These are phyloP conservation scores for Eretmochelys imbricata DNA, from an alignment of 2,113 vertebrate species.

Conservation along the genomic window DNA sequence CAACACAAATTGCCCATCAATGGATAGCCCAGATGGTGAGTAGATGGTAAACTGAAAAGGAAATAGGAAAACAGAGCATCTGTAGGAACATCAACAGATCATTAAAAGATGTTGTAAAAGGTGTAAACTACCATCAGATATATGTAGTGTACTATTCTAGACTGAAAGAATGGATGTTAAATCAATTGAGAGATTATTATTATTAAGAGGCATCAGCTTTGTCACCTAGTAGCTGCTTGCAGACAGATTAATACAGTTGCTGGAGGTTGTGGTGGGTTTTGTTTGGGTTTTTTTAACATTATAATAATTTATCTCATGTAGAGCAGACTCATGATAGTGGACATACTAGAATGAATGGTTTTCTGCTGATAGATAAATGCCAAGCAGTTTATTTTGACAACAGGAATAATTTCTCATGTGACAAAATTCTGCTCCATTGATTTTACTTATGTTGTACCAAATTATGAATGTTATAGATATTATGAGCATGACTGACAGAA, in stretches of 20 bases:
- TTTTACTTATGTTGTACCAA: background rate
- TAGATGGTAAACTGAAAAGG: background rate
- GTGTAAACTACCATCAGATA: background rate
- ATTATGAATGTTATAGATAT: background rate
- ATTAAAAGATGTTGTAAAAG: background rate
- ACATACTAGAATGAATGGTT: rapidly evolving
- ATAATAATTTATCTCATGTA: background rate
- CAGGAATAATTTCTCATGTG: background rate
- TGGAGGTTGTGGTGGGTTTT: background rate
- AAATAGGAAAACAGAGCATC: background rate
- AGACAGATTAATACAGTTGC: background rate
- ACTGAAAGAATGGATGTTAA: background rate
- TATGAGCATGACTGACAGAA: background rate
- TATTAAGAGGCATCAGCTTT: background rate
- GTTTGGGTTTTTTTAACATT: no score
- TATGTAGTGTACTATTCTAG: rapidly evolving
- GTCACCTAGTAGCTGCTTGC: background rate
- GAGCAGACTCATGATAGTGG: background rate
- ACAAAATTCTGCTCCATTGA: rapidly evolving
- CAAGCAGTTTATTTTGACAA: background rate
- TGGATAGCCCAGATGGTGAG: background rate
- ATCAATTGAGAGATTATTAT: background rate
- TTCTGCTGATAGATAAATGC: background rate
- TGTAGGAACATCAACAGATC: background rate
- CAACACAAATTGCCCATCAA: background rate